Conservation (phyloP, 2,888 invertebrate species). For the Calameuta idolon region DNA sequence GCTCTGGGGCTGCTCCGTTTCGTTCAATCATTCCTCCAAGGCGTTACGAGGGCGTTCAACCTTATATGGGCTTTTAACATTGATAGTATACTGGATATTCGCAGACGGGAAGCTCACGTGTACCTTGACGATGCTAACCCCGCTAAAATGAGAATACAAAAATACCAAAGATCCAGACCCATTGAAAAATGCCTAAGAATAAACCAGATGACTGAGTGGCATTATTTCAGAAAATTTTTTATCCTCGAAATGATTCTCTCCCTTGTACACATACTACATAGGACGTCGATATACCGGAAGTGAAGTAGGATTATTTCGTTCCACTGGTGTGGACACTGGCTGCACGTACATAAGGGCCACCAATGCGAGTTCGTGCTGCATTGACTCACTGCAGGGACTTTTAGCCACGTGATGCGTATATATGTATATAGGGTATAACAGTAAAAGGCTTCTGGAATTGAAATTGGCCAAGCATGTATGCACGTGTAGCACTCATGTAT, state of each 20-base stretch:
- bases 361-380: not conserved
- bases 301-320: not conserved
- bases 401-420: not conserved
- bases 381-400: not conserved
- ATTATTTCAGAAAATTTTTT: not conserved
- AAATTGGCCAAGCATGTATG: conserved; percentile 29
- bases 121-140: not conserved
- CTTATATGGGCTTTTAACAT: conserved; percentile 22
- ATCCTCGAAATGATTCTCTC: not conserved
- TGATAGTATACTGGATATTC: not conserved
- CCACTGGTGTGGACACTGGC: not conserved
- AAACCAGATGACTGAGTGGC: not conserved
- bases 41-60: conserved; percentile 63
- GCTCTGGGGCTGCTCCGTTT: conserved; percentile 53
- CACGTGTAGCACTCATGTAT: conserved; percentile 16
- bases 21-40: conserved; percentile 52
- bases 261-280: not conserved
- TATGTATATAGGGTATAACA: not conserved
- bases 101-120: not conserved
- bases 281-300: not conserved
- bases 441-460: conserved; percentile 30
- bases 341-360: not conserved
- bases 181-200: not conserved
- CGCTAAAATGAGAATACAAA: not conserved
- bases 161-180: not conserved